These are phyloP conservation scores for Pelobates cultripes DNA, from an alignment of 2,797 vertebrate species.

Conservation along the genomic window DNA sequence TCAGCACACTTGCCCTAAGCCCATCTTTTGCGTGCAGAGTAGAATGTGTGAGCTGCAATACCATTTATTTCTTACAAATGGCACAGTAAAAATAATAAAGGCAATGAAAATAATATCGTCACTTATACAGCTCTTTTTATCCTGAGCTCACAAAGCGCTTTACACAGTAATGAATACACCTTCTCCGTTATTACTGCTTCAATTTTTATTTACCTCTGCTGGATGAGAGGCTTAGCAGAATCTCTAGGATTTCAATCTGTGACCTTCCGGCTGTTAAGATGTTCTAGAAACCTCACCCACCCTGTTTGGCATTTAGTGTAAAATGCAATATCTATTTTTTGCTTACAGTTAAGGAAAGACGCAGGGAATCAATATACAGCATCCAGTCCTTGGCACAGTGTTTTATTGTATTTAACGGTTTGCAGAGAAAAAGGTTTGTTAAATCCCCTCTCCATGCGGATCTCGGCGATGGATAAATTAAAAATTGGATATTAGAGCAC, in stretches of 20 bases:
- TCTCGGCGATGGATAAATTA: neutral
- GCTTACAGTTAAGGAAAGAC: conserved; percentile 55
- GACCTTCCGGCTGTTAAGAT: conserved; percentile 56
- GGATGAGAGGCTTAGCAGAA: conserved; percentile 51
- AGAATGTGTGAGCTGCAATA: neutral
- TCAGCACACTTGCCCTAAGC: conserved; percentile 14
- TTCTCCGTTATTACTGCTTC: conserved; percentile 48
- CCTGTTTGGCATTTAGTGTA: conserved; percentile 55
- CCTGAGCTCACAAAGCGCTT: conserved; percentile 47
- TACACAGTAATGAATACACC: conserved; percentile 55
- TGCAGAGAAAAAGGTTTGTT: neutral
- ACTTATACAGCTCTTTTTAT: conserved; percentile 43
- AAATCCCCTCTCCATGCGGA: neutral
- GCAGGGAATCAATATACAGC: conserved; percentile 28
- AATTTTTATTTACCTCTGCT: conserved; percentile 52
- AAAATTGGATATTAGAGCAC: neutral
- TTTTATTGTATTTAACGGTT: conserved; percentile 18
- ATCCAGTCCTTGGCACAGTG: neutral
- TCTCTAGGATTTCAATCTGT: conserved; percentile 47
- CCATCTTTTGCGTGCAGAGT: conserved; percentile 9
- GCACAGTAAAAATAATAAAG: conserved; percentile 48
- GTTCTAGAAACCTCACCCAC: conserved; percentile 52
- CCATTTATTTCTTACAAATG: conserved; percentile 51
- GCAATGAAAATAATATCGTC: conserved; percentile 54
- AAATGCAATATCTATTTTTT: conserved; percentile 57